Conservation (phyloP, 2,113 vertebrate species). For the Alouatta palliata region DNA sequence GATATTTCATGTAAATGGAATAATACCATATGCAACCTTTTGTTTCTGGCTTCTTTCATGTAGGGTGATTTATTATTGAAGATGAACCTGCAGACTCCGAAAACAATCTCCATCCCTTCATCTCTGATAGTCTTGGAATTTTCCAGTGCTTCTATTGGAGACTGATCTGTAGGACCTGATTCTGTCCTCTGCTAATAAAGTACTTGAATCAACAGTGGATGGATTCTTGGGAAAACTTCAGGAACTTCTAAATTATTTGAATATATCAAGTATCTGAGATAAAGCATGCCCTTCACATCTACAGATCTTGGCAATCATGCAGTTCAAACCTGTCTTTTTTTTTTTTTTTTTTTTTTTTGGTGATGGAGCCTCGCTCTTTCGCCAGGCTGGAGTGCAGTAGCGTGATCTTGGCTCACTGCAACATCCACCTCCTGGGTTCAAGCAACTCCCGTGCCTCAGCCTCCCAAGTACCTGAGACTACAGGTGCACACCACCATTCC, state of each 20-base stretch:
- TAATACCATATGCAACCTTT: neutral
- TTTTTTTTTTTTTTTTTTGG: neutral
- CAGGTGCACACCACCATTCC: too few relatives aligned
- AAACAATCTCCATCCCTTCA: neutral
- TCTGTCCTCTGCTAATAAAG: conserved; percentile 8
- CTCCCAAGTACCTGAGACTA: too few relatives aligned
- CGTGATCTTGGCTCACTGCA: too few relatives aligned
- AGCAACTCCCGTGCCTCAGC: too few relatives aligned
- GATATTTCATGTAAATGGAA: neutral
- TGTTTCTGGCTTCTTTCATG: neutral
- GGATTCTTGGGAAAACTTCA: conserved; percentile 1
- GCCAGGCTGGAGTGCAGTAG: too few relatives aligned
- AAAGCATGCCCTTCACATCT: neutral
- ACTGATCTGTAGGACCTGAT: neutral
- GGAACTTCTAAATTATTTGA: conserved; percentile 32
- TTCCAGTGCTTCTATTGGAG: neutral
- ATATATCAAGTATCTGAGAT: neutral
- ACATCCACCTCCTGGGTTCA: too few relatives aligned
- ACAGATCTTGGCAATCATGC: neutral
- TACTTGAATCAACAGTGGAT: neutral
- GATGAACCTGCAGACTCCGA: neutral
- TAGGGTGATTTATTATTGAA: neutral
- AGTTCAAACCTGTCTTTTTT: neutral
- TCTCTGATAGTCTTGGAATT: neutral
- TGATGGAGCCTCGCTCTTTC: too few relatives aligned